Evolutionary conservation across 2,888 invertebrate genomes (phyloP).

Genomic region (Drosophila emarginata): DNA sequence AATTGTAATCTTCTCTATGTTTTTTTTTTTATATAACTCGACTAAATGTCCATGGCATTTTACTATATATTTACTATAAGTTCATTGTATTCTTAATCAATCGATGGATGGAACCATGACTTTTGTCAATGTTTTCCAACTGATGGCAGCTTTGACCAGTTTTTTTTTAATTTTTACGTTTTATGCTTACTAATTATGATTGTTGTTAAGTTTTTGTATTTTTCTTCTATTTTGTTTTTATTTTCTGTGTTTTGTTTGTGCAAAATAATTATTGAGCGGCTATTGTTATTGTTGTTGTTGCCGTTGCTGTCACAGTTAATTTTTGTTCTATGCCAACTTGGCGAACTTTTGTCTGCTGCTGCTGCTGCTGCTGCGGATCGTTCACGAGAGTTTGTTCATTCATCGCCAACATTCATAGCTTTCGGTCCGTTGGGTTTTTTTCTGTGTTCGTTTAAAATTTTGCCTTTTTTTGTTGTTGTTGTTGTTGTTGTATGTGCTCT

Average conservation of each 20-base stretch:
- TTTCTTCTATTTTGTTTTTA: constrained; percentile 20
- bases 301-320: constrained; percentile 48
- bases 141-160: constrained; percentile 38
- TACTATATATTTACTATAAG: too few species aligned
- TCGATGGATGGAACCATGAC: background rate
- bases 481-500: background rate
- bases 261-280: constrained; percentile 24
- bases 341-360: constrained; percentile 36
- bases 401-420: constrained; percentile 46
- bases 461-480: constrained; percentile 1
- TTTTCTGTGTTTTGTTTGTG: constrained; percentile 12
- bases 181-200: constrained; percentile 47
- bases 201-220: constrained; percentile 21
- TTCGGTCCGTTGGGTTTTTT: constrained; percentile 50
- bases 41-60: too few species aligned
- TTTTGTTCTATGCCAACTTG: constrained; percentile 43
- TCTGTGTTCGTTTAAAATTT: constrained; percentile 21
- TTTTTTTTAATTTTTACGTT: constrained; percentile 13
- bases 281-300: constrained; percentile 19
- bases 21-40: too few species aligned
- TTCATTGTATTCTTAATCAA: background rate
- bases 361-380: constrained; percentile 15
- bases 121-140: constrained; percentile 1
- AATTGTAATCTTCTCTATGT: too few species aligned
- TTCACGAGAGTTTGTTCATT: constrained; percentile 47